Conservation (phyloP, 2,797 vertebrate species). For the Sebastes flavidus region DNA sequence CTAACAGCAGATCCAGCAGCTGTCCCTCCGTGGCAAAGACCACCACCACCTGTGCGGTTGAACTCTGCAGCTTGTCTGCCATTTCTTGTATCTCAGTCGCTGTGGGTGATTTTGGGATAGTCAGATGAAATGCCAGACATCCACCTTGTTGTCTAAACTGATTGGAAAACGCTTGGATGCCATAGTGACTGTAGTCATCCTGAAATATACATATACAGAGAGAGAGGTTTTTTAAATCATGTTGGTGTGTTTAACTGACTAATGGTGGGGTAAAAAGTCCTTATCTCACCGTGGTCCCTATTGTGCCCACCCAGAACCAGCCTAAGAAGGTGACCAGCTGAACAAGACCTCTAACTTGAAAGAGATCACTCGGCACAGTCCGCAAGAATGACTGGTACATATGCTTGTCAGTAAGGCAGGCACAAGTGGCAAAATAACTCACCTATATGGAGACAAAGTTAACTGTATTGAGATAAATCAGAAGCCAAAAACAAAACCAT, state of each 20-base stretch:
- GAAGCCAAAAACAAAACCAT: neutral
- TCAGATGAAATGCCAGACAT: constrained; percentile 80
- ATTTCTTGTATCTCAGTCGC: constrained; percentile 58
- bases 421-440: constrained; percentile 85
- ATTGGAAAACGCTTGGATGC: constrained; percentile 79
- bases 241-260: neutral
- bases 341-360: constrained; percentile 82
- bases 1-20: constrained; percentile 71
- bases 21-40: constrained; percentile 79
- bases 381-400: constrained; percentile 82
- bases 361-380: constrained; percentile 83
- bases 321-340: constrained; percentile 78
- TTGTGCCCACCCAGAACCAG: constrained; percentile 83
- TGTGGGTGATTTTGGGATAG: constrained; percentile 70
- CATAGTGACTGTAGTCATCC: constrained; percentile 81
- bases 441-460: constrained; percentile 59
- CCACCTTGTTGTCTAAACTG: constrained; percentile 73
- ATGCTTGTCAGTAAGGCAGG: constrained; percentile 79
- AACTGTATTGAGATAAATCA: neutral
- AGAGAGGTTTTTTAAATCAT: neutral
- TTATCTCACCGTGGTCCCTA: constrained; percentile 75
- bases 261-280: neutral
- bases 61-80: constrained; percentile 70
- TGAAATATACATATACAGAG: constrained; percentile 33
- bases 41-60: constrained; percentile 73